phyloP scores from a whole-genome alignment of 2,113 vertebrate genomes.

The Xiphophorus maculatus region DNA sequence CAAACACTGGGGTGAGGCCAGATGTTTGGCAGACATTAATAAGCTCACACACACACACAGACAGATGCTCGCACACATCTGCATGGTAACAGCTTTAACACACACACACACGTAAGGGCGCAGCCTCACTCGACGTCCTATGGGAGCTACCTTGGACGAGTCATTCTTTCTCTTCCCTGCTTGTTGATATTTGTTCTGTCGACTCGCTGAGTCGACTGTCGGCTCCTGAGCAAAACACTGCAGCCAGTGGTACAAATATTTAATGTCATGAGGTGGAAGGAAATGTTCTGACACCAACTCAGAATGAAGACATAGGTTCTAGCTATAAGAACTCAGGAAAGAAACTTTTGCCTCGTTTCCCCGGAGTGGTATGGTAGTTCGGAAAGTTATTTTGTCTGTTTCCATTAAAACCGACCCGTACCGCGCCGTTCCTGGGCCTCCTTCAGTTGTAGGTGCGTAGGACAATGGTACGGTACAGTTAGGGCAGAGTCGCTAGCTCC shows the following conservation, averaged over 20 bases:
- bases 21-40: slow-evolving; percentile 69
- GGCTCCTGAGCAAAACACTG: slow-evolving; percentile 50
- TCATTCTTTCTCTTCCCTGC: slow-evolving; percentile 16
- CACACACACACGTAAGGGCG: background rate
- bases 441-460: no score
- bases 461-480: no score
- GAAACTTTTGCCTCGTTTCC: no score
- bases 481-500: no score
- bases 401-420: no score
- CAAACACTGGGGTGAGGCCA: slow-evolving; percentile 67
- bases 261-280: slow-evolving; percentile 32
- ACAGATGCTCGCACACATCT: slow-evolving; percentile 36
- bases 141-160: slow-evolving; percentile 29
- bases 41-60: background rate
- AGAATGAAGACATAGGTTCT: background rate
- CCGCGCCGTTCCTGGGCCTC: no score
- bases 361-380: no score
- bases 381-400: no score
- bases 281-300: background rate
- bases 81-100: background rate
- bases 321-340: no score
- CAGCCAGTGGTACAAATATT: slow-evolving; percentile 55
- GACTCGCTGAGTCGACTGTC: slow-evolving; percentile 39
- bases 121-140: slow-evolving; percentile 31
- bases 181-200: slow-evolving; percentile 67